Conservation (phyloP, 2,113 vertebrate species). For the Callipepla californica region DNA sequence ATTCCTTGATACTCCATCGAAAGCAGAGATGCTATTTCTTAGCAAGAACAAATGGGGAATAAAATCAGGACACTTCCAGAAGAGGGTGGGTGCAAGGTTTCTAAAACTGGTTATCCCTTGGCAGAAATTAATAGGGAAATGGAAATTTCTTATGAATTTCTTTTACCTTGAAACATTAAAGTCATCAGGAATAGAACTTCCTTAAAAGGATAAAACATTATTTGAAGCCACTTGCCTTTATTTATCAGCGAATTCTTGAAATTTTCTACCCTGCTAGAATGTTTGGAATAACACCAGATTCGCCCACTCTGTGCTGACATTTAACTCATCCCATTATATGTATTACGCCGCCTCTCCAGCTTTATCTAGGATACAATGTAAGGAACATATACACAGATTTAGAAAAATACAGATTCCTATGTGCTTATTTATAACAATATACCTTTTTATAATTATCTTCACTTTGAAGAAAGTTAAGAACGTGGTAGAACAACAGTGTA, state of each 20-base stretch:
- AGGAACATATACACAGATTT: conserved; percentile 33
- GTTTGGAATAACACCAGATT: conserved; percentile 57
- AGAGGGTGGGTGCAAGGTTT: background rate
- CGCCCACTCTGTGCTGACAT: conserved; percentile 67
- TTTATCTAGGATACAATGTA: conserved; percentile 31
- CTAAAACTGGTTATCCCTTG: background rate
- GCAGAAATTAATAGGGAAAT: background rate
- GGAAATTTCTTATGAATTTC: background rate
- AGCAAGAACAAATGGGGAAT: background rate
- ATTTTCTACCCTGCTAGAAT: background rate
- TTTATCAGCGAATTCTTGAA: conserved; percentile 20
- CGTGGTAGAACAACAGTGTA: background rate
- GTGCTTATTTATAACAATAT: conserved; percentile 12
- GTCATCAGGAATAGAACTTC: background rate
- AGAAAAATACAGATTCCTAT: background rate
- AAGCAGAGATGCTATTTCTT: background rate
- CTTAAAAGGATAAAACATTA: background rate
- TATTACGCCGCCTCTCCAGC: conserved; percentile 8
- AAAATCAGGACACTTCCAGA: background rate
- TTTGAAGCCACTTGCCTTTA: background rate
- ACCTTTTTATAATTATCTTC: conserved; percentile 38
- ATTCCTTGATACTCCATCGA: background rate
- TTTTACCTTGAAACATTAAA: background rate
- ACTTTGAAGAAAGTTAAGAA: background rate
- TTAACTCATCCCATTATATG: conserved; percentile 55